Evolutionary conservation across 2,888 invertebrate species (phyloP).

Genomic region (Iphiclides podalirius): DNA sequence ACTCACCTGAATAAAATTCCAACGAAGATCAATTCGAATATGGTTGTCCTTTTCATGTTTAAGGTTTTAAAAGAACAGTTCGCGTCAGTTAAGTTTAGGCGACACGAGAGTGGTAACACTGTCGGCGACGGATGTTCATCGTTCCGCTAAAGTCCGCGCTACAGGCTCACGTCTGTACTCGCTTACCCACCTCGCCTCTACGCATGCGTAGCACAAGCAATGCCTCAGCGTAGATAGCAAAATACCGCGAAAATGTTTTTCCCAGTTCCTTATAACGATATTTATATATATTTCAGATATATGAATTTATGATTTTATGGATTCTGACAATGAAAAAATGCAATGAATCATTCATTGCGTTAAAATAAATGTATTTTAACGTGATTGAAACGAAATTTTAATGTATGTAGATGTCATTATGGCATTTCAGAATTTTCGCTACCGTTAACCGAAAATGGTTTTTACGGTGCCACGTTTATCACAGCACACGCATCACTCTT

Average conservation of each 20-base stretch:
- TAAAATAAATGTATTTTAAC: no score
- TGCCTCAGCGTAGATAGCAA: conserved; percentile 3
- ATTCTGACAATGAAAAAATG: no score
- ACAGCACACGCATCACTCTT: no score
- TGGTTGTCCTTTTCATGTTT: conserved; percentile 14
- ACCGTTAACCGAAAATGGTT: no score
- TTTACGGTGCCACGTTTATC: no score
- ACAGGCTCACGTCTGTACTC: conserved; percentile 32
- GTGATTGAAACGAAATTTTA: no score
- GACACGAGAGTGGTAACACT: conserved; percentile 46
- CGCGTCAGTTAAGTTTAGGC: conserved; percentile 25
- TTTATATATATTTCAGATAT: no score
- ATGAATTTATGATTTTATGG: no score
- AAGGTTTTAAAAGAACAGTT: conserved; percentile 30
- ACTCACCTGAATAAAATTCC: conserved; percentile 14
- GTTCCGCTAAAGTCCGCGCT: conserved; percentile 31
- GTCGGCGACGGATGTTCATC: conserved; percentile 42
- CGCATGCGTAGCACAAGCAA: conserved; percentile 41
- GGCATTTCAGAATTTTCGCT: no score
- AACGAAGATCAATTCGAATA: background rate
- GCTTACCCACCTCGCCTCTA: conserved; percentile 33
- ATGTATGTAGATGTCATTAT: no score
- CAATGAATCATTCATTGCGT: no score
- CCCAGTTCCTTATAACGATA: no score
- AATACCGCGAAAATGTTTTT: conserved; percentile 12